Base-by-base conservation (phyloP, 2,888 invertebrate genomes). In the Caenorhabditis virilis region DNA sequence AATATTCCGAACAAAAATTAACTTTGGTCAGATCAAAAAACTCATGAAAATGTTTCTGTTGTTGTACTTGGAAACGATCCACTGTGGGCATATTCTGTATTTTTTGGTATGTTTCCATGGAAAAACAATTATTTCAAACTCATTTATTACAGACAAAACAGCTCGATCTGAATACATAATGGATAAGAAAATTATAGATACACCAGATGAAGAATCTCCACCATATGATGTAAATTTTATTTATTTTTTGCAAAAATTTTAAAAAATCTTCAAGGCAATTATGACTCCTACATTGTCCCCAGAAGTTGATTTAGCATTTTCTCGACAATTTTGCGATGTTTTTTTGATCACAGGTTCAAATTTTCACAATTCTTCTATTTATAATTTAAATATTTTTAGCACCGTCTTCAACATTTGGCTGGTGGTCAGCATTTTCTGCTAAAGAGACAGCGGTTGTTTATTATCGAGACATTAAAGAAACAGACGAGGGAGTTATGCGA, bases 351-450 rank as follows among this genome's bases (percentile, higher is more conserved):
- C 58, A 39, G 58, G 58, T 58, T 33, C 13, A 30, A 30, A 18
- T 16, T 3, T 22, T 48, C n/a, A 42, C 5, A 13, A 13, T 39
- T 18, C 9, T 18, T 18, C 15, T n/a, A 43, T 43, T 13, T 20
- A 7, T 42, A 23, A 20, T 45, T 27, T 38, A n/a, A 9, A 41
- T 23, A 2, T n/a, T 16, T 51, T 41, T 15, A 41, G 55, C 61
- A 1, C 61, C 61, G 1, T 51, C 61, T 6, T 56, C 55, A 4
- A 47, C 61, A 23, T 61, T 61, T 27, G 61, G 61, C 35, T 61
- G 54, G 50, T 61, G 54, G 45, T 23, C 56, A 16, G 61, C 41
- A 9, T 61, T 56, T 47, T 22, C 51, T 13, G 36, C 61, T 9
- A 55, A 56, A 18, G 33, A 27, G n/a, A 38, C 22, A n/a, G 18